Evolutionary conservation across 1,140 invertebrate genomes (phyloP).

Genomic region (Hylaeus anthracinus): DNA sequence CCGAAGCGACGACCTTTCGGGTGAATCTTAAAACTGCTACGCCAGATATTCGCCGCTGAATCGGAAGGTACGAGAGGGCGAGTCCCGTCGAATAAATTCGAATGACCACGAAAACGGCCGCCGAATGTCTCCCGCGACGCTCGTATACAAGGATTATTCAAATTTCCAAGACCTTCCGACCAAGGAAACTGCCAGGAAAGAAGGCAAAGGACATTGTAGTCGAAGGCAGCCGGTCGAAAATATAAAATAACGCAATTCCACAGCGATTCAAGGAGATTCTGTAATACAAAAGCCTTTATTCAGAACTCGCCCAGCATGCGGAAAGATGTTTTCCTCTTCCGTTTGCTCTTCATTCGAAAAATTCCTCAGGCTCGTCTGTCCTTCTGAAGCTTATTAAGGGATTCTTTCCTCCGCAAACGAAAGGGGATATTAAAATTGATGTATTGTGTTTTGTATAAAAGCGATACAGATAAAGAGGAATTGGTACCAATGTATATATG

Average conservation of each 20-base stretch:
- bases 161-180: conserved; percentile 45
- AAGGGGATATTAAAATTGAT: not conserved
- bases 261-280: conserved; percentile 29
- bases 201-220: conserved; percentile 28
- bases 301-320: conserved; percentile 29
- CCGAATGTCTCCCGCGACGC: conserved; percentile 16
- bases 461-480: too few relatives aligned
- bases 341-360: not conserved
- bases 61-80: conserved; percentile 8
- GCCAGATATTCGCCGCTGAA: conserved; percentile 19
- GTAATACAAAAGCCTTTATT: conserved; percentile 15
- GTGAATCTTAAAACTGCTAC: conserved; percentile 31
- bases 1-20: not conserved
- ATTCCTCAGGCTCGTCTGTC: too few relatives aligned
- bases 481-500: too few relatives aligned
- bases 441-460: not conserved
- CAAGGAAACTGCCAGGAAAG: conserved; percentile 1
- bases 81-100: conserved; percentile 49
- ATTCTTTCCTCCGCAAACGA: not conserved
- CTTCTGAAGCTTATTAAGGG: too few relatives aligned
- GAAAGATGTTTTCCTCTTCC: conserved; percentile 21
- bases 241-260: conserved; percentile 43
- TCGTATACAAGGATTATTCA: conserved; percentile 61
- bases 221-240: conserved; percentile 35
- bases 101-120: conserved; percentile 38